Evolutionary conservation across 1,140 invertebrate genomes (phyloP), one percentile per base, ranked within the genome.

Genomic region (Ceratosolen fusciceps): DNA sequence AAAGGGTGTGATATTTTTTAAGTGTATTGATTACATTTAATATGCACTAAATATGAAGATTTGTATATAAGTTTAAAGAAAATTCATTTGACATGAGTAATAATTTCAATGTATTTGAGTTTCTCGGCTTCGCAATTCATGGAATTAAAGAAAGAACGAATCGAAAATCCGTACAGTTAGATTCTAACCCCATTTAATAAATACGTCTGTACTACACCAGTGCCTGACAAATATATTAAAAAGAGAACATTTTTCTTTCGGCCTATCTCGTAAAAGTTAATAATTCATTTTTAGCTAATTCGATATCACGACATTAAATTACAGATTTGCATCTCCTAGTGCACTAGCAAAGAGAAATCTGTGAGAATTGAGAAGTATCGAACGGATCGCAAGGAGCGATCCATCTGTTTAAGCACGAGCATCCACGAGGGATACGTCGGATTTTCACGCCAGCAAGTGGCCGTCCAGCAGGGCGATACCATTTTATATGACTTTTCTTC

Each of bases 401-500:
- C 87, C 88, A 88, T 86, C 87, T 88, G 88, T 88, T 85, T 82
- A 34, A 34, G 47, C 3, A 47, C 83, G 80, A 86, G 80, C 79
- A 83, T 84, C 78, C 70, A 74, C 74, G 77, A 83, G 83, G 82
- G 81, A 77, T 77, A 81, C 84, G 83, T 86, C 87, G 84, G 84
- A 88, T 90, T 85, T 91, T 91, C 83, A 88, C 87, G 90, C 88
- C 88, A 86, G 82, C 87, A 91, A 85, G 90, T 89, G 89, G 87
- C 86, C 94, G 94, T 95, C 94, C 93, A 93, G 91, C 91, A 92
- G 94, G 94, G 94, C 94, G 94, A 92, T 93, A 95, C 92, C 93
- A 92, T 94, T 94, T 95, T 95, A 95, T 95, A 94, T 95, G 94
- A 94, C 93, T 95, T 94, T 94, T 94, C 92, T 92, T 93, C 93